Conservation (phyloP, 2,113 vertebrate species). For the Rhinolophus ferrumequinum region DNA sequence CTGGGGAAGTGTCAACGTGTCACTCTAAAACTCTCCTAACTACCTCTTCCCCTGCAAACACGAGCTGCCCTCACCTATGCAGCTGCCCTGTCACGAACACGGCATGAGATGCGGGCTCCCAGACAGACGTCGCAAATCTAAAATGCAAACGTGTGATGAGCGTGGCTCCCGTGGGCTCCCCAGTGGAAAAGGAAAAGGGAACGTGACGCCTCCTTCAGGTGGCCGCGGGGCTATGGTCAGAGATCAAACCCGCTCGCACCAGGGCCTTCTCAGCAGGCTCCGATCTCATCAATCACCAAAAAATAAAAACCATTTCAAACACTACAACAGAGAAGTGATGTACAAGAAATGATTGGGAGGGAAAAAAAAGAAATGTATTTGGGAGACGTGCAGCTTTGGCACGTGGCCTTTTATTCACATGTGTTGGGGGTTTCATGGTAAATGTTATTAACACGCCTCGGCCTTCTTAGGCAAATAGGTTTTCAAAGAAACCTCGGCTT, state of each 20-base stretch:
- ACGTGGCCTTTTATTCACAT: neutral
- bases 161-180: fast-evolving
- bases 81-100: neutral
- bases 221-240: neutral
- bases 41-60: neutral
- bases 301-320: neutral
- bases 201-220: neutral
- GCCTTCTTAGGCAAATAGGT: neutral
- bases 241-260: neutral
- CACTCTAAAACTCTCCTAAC: neutral
- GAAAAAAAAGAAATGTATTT: neutral
- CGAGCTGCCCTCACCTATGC: neutral
- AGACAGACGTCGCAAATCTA: neutral
- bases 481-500: constrained; percentile 36
- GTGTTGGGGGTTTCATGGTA: neutral
- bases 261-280: too few species aligned
- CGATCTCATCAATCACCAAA: neutral
- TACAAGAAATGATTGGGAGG: neutral
- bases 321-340: neutral
- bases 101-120: neutral
- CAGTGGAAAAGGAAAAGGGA: neutral
- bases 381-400: neutral
- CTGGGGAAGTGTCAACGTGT: neutral
- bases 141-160: neutral
- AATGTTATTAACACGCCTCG: neutral